A percentile compares a stretch with the other conserved stretches of the same genome.
Evolutionary conservation across 2,888 invertebrate genomes (phyloP).

Genomic region (Andrena dorsata): DNA sequence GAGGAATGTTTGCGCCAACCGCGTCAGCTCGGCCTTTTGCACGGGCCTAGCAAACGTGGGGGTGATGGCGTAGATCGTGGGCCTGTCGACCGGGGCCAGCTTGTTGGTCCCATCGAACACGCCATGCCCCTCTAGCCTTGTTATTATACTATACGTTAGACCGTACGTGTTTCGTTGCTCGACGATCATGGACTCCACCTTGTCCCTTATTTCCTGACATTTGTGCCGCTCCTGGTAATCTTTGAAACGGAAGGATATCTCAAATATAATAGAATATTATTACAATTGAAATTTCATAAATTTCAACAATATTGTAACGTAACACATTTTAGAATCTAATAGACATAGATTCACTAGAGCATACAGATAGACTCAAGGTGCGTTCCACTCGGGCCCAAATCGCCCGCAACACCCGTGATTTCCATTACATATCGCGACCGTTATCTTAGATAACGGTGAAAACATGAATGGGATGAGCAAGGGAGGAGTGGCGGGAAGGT

Average conservation of each 20-base stretch:
- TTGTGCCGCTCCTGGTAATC: constrained; percentile 65
- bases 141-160: constrained; percentile 50
- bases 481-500: too few species aligned
- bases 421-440: too few species aligned
- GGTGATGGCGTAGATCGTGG: constrained; percentile 95
- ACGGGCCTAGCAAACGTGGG: constrained; percentile 95
- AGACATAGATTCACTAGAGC: too few species aligned
- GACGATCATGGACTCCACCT: constrained; percentile 44
- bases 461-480: not conserved
- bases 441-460: too few species aligned
- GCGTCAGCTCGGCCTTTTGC: constrained; percentile 97
- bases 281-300: too few species aligned
- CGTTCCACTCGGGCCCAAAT: too few species aligned
- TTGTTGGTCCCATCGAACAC: constrained; percentile 4
- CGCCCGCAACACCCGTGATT: too few species aligned
- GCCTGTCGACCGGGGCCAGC: constrained; percentile 75
- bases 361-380: too few species aligned
- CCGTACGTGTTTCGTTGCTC: constrained; percentile 50
- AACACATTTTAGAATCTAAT: too few species aligned
- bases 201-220: constrained; percentile 54
- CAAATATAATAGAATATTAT: not conserved
- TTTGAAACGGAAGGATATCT: not conserved
- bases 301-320: too few species aligned
- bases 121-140: constrained; percentile 56
- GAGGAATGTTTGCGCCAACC: constrained; percentile 94